Conservation (phyloP, 2,113 vertebrate genomes). For the Pygoscelis antarcticus region DNA sequence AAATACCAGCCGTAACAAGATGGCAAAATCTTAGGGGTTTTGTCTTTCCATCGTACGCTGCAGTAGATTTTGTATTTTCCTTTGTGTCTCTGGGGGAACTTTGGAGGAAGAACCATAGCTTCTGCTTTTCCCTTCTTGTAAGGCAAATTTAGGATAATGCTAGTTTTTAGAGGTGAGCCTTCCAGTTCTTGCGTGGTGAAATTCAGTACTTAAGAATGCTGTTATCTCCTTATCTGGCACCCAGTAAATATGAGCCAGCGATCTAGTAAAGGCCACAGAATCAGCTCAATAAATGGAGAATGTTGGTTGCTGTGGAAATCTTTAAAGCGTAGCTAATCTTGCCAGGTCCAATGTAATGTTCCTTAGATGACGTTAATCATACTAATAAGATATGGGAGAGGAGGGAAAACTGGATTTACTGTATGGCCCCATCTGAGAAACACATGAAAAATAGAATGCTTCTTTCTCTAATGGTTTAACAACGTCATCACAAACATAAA, state of each 20-base stretch:
- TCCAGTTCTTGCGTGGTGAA: neutral
- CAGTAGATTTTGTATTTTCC: neutral
- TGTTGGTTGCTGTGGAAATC: constrained; percentile 46
- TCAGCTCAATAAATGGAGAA: constrained; percentile 28
- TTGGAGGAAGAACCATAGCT: neutral
- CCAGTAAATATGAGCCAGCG: neutral
- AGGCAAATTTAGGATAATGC: neutral
- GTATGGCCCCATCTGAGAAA: constrained; percentile 3
- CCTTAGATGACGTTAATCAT: constrained; percentile 40
- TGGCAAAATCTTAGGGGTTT: neutral
- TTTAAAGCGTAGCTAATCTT: constrained; percentile 42
- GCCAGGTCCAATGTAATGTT: constrained; percentile 24
- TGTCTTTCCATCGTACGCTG: neutral
- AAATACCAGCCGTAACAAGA: neutral
- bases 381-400: constrained; percentile 44
- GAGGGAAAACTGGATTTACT: constrained; percentile 60
- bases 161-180: neutral
- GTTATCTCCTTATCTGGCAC: constrained; percentile 33
- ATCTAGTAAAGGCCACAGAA: neutral
- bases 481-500: constrained; percentile 46
- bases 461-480: constrained; percentile 5
- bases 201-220: constrained; percentile 33
- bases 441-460: constrained; percentile 20
- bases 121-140: neutral
- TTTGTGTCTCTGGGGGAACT: neutral